These are phyloP conservation scores for Brachionus koreanus DNA, from an alignment of 1,140 invertebrate genomes.

Conservation along the genomic window DNA sequence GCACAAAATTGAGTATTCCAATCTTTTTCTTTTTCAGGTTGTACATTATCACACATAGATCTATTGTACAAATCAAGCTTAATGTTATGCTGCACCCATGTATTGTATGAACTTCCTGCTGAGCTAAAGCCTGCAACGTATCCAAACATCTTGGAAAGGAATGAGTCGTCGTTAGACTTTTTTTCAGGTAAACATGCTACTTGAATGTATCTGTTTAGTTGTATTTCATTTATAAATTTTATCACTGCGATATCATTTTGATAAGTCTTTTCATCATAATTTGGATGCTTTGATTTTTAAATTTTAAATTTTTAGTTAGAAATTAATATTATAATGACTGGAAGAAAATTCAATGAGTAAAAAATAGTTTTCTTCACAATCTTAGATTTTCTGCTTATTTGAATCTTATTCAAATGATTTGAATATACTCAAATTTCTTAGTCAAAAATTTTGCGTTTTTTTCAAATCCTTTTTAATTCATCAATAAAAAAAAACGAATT, in stretches of 20 bases:
- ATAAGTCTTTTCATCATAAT: background rate
- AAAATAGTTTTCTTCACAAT: too few relatives aligned
- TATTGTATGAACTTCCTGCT: background rate
- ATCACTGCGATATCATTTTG: constrained; percentile 25
- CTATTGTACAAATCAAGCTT: background rate
- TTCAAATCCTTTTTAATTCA: too few relatives aligned
- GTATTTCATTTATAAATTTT: background rate
- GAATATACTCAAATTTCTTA: too few relatives aligned
- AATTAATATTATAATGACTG: too few relatives aligned
- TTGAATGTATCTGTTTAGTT: background rate
- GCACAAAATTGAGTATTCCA: constrained; percentile 41
- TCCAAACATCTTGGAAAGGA: background rate
- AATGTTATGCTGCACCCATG: background rate
- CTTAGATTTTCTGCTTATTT: too few relatives aligned
- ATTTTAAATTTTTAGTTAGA: background rate
- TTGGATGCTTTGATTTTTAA: background rate
- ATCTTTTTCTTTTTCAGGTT: background rate
- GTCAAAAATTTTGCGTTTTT: too few relatives aligned
- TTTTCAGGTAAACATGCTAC: constrained; percentile 17
- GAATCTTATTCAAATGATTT: too few relatives aligned
- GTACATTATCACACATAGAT: background rate
- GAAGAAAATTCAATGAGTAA: too few relatives aligned
- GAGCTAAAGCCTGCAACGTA: constrained; percentile 25
- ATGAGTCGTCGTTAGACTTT: background rate
- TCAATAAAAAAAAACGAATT: too few relatives aligned